phyloP scores from a whole-genome alignment of 2,113 vertebrate species.

The Rhombomys opimus region DNA sequence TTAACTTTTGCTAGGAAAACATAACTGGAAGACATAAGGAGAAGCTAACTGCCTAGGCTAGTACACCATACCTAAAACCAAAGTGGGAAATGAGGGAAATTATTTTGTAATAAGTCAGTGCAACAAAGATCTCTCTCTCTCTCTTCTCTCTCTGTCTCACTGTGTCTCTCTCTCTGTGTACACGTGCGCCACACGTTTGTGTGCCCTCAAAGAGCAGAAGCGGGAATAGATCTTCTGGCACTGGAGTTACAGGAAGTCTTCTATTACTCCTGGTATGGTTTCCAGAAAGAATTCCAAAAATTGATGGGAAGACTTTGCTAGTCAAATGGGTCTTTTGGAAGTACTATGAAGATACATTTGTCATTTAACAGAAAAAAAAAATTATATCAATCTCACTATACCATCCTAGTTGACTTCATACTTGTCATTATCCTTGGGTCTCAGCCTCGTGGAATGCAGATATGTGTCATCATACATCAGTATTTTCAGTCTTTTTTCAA shows the following conservation, averaged over 20 bases:
- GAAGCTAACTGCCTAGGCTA: neutral
- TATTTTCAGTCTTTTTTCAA: neutral
- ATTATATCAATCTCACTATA: neutral
- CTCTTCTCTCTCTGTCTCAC: neutral
- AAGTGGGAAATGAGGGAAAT: neutral
- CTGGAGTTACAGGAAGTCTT: neutral
- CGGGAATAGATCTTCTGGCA: neutral
- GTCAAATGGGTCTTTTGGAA: neutral
- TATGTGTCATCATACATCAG: neutral
- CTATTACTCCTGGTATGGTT: neutral
- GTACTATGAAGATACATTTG: neutral
- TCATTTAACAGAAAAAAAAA: neutral
- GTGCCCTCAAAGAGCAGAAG: neutral
- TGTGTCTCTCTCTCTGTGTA: neutral
- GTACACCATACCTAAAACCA: neutral
- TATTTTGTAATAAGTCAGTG: neutral
- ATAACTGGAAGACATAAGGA: slow-evolving; percentile 35
- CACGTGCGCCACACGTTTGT: no score
- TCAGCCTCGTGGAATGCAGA: neutral
- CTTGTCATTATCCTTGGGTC: neutral
- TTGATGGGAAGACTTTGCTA: neutral
- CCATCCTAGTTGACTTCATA: neutral
- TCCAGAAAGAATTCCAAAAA: slow-evolving; percentile 11
- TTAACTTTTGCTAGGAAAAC: slow-evolving; percentile 29
- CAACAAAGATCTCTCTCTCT: neutral